Base-by-base conservation (phyloP, 2,113 vertebrate genomes). In the Lepus timidus region DNA sequence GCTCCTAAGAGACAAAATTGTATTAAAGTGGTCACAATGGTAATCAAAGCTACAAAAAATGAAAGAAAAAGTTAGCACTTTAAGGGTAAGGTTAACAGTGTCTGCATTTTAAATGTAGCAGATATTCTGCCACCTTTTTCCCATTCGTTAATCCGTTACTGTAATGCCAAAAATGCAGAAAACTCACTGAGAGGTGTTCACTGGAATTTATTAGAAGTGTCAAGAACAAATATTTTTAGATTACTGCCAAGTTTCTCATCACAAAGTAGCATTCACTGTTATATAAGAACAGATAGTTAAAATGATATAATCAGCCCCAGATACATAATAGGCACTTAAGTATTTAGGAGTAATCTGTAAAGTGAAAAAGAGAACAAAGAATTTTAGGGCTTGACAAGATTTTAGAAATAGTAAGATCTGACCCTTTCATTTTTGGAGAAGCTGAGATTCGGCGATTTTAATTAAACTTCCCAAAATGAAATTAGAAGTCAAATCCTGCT, bases 401-500 rank as follows among this genome's bases (percentile, higher is more conserved):
- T 85, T 75, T 25, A 86, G 84, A 89, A 93, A 79, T n/a, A 82
- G 82, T 23, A 85, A 95, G 94, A 88, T 9, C 14, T 65, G 79
- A 73, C 29, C 68, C n/a, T 31, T 94, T 65, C 78, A 73, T 74
- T 91, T 65, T 80, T 52, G 39, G 16, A 76, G 71, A 82, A 90
- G 62, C 49, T 25, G 6, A 70, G 44, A 20, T 39, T 82, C 80
- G 19, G 13, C 14, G 19, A 84, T 39, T 88, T 78, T 83, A 90
- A 87, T 52, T 68, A 73, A 93, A 95, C 25, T 27, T 2, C 64
- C 36, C 67, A 93, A 74, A 9, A 6, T 51, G 73, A 95, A 44
- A 82, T 85, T 33, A 33, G 33, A 94, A 90, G 55, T 65, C 23
- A 87, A 64, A 49, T 23, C 61, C 67, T 90, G 65, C 52, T 67